Base-by-base conservation (phyloP, 1,140 invertebrate genomes). In the Megalonaias nervosa region DNA sequence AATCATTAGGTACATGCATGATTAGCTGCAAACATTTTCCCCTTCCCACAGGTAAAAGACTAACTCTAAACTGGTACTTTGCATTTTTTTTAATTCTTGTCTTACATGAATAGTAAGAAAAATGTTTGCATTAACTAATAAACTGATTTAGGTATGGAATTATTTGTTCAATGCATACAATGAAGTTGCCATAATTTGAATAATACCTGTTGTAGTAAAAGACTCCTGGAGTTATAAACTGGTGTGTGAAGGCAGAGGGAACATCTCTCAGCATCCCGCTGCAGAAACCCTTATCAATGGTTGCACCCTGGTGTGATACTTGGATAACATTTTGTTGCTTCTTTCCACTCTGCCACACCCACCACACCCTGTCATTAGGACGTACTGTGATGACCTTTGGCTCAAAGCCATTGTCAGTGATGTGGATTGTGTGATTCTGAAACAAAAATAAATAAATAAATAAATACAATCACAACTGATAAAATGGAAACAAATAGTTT, bases 331-430 rank as follows among this genome's bases (percentile, higher is more conserved):
- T 91, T 74, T 91, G 90, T 67, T 84, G 85, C 77, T 88, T 89
- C 72, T 88, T 88, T 16, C 84, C 83, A 70, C 81, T 84, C 80
- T 91, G 89, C 91, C 91, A 91, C 60, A 91, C 86, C 88, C 90
- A 91, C 91, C 90, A 91, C 26, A 91, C 89, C 48, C 89, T 66
- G 85, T 91, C 90, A 78, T 87, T 86, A 55, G 86, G 88, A 26
- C 87, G 80, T 15, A 91, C 85, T 17, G 87, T 82, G 64, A 91
- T 77, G 17, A 89, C 86, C 75, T 88, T 87, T 2, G 89, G 90
- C 65, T 90, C 87, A 83, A 90, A 88, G 21, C 89, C 90, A 75
- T 81, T 87, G 82, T 91, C 91, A 67, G 87, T 90, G 68, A 91
- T 74, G 69, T 87, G 85, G 5, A 91, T 84, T 56, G 90, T 91